A percentile compares a stretch with the other conserved stretches of the same genome.
These are phyloP conservation scores for Atlantisia rogersi DNA, from an alignment of 2,113 vertebrate genomes.

Conservation along the genomic window DNA sequence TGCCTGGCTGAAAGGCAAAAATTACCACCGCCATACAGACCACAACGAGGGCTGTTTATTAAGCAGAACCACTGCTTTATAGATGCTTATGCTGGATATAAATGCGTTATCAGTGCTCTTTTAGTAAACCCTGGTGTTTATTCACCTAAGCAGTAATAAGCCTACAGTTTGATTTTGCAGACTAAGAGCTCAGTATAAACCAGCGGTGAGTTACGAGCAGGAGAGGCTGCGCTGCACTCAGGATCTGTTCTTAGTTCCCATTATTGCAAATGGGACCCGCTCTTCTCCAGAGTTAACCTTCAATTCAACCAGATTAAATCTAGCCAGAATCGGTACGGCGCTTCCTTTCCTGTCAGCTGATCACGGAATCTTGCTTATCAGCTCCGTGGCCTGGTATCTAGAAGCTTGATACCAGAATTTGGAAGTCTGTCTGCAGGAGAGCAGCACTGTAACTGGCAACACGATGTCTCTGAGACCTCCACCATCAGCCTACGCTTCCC, in stretches of 20 bases:
- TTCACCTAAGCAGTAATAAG: not conserved
- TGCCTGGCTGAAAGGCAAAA: not conserved
- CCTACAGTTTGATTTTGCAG: not conserved
- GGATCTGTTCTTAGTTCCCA: not conserved
- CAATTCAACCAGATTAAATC: not conserved
- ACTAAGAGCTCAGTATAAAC: not conserved
- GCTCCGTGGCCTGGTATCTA: not conserved
- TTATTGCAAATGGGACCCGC: not conserved
- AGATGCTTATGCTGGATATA: not conserved
- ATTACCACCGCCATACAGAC: not conserved
- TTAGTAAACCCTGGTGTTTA: not conserved
- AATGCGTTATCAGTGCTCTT: not conserved
- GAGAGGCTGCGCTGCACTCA: not conserved
- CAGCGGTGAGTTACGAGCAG: fast-evolving
- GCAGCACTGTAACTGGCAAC: not conserved
- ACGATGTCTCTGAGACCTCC: fast-evolving
- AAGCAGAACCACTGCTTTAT: not conserved
- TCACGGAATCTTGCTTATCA: not conserved
- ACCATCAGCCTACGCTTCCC: not conserved
- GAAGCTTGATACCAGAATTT: not conserved
- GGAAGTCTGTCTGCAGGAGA: not conserved
- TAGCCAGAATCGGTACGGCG: not conserved
- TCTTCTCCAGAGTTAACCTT: not conserved
- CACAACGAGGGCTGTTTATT: not conserved
- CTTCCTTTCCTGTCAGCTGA: not conserved